phyloP scores from a whole-genome alignment of 2,113 vertebrate genomes.

The Ceratotherium simum region DNA sequence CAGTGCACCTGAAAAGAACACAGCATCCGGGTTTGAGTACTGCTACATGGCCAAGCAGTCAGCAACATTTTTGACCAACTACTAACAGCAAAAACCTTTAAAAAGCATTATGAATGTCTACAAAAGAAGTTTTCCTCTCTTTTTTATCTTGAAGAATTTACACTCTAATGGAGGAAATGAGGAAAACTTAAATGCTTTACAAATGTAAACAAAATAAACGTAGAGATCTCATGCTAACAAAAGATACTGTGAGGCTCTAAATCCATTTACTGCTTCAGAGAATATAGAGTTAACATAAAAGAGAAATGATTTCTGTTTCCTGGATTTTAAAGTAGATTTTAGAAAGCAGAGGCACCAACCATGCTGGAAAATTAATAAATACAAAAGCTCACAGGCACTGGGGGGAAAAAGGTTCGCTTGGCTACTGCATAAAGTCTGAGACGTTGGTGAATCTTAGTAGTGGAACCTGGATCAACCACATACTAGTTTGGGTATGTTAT shows the following conservation, averaged over 20 bases:
- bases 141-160: background rate
- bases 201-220: constrained; percentile 33
- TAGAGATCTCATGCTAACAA: background rate
- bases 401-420: background rate
- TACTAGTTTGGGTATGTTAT: background rate
- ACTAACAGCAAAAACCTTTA: constrained; percentile 21
- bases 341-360: background rate
- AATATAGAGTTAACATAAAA: background rate
- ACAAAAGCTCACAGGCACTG: background rate
- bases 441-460: background rate
- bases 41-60: background rate
- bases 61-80: background rate
- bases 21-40: background rate
- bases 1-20: constrained; percentile 93
- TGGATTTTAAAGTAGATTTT: background rate
- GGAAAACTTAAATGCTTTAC: constrained; percentile 50
- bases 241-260: background rate
- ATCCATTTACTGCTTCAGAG: constrained; percentile 20
- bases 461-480: background rate
- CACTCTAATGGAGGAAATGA: background rate
- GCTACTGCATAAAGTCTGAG: background rate
- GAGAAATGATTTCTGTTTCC: constrained; percentile 47
- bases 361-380: background rate
- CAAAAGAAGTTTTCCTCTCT: background rate
- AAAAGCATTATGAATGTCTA: background rate